Percentiles rank a stretch among this genome's conserved stretches.
These are phyloP conservation scores for Sebastes jordani DNA, from an alignment of 2,797 vertebrate genomes.

Conservation along the genomic window DNA sequence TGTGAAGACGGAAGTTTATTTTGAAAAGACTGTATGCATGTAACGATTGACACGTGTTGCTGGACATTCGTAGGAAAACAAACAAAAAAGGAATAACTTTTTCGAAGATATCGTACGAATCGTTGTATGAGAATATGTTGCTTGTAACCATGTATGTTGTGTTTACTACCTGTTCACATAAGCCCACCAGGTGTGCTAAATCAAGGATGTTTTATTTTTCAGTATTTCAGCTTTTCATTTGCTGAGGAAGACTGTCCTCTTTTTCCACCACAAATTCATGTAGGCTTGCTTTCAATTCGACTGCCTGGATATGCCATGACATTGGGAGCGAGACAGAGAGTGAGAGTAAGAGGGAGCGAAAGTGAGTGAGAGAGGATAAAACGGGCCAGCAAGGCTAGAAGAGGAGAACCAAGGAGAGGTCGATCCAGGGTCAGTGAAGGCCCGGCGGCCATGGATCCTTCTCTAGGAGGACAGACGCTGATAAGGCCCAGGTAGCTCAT, in stretches of 20 bases:
- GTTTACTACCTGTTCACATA: background rate
- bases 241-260: background rate
- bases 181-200: background rate
- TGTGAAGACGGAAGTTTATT: too few species aligned
- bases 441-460: constrained; percentile 77
- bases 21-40: too few species aligned
- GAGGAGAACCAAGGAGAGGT: constrained; percentile 73
- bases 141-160: background rate
- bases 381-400: constrained; percentile 33
- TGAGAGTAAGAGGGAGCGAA: constrained; percentile 17
- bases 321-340: constrained; percentile 29
- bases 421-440: constrained; percentile 64
- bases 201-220: background rate
- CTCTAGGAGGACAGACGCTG: constrained; percentile 73
- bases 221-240: background rate
- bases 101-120: background rate
- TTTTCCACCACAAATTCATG: background rate
- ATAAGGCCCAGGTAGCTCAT: constrained; percentile 79
- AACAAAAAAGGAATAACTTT: too few species aligned
- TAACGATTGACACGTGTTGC: too few species aligned
- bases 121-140: too few species aligned
- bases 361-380: constrained; percentile 32
- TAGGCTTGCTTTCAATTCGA: constrained; percentile 8
- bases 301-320: constrained; percentile 27
- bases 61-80: too few species aligned